A percentile compares a stretch with the other conserved stretches of the same genome.
These are phyloP conservation scores for Phyllotis vaccarum DNA, from an alignment of 2,797 vertebrate species.

Conservation along the genomic window DNA sequence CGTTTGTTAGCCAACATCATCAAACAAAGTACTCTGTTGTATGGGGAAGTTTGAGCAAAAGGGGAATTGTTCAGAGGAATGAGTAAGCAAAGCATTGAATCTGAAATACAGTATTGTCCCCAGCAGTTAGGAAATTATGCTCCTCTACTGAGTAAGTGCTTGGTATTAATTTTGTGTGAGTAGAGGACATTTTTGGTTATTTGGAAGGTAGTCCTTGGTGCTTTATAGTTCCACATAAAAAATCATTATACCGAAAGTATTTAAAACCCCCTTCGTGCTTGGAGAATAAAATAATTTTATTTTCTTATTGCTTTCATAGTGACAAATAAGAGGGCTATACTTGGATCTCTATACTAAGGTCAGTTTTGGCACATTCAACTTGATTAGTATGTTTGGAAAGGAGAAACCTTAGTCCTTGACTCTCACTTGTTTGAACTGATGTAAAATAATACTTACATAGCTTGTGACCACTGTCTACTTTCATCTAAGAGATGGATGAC, in stretches of 20 bases:
- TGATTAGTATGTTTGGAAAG: not conserved
- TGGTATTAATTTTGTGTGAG: slow-evolving; percentile 1
- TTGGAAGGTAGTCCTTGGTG: not conserved
- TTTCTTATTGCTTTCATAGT: not conserved
- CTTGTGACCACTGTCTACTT: not conserved
- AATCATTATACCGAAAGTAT: not conserved
- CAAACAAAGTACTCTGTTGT: slow-evolving; percentile 58
- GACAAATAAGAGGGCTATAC: not conserved
- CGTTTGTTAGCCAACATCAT: slow-evolving; percentile 73
- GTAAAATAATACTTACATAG: not conserved
- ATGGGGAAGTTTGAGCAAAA: slow-evolving; percentile 52
- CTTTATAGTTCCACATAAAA: not conserved
- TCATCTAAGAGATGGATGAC: not conserved
- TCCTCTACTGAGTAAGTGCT: slow-evolving; percentile 17
- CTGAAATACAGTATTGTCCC: slow-evolving; percentile 49
- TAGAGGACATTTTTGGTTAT: not conserved
- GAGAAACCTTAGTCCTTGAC: not conserved
- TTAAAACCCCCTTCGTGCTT: not conserved
- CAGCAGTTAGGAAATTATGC: slow-evolving; percentile 11
- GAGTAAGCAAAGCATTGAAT: slow-evolving; percentile 46
- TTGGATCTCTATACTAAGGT: not conserved
- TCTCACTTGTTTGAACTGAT: not conserved
- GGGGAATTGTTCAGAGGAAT: slow-evolving; percentile 59
- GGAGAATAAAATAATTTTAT: slow-evolving; percentile 12
- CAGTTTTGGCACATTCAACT: not conserved